phyloP scores from a whole-genome alignment of 2,888 invertebrate genomes.

The Zygogramma bicolorata region DNA sequence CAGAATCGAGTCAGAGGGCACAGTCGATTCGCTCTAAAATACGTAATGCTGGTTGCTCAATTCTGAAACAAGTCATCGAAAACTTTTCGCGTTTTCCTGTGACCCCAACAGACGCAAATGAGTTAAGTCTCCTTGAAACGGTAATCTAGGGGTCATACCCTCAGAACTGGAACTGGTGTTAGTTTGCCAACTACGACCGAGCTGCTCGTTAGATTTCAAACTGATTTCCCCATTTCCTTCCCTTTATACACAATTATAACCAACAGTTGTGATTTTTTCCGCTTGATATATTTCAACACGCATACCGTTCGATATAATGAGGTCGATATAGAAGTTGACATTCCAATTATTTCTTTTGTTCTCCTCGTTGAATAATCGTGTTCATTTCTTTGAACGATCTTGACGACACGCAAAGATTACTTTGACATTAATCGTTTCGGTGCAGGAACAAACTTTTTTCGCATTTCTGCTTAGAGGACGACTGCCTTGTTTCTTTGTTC shows the following conservation, averaged over 20 bases:
- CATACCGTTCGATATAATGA: slow-evolving; percentile 18
- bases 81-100: too few species aligned
- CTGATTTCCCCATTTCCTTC: slow-evolving; percentile 15
- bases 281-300: slow-evolving; percentile 7
- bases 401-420: slow-evolving; percentile 16
- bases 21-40: too few species aligned
- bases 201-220: slow-evolving; percentile 18
- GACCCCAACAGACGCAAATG: too few species aligned
- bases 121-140: too few species aligned
- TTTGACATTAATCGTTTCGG: slow-evolving; percentile 22
- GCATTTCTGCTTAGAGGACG: not conserved
- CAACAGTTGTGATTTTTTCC: slow-evolving; percentile 13
- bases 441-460: not conserved
- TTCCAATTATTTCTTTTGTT: slow-evolving; percentile 12
- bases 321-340: slow-evolving; percentile 19
- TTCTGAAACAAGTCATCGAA: too few species aligned
- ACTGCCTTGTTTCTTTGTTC: not conserved
- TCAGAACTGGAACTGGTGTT: too few species aligned
- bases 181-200: too few species aligned
- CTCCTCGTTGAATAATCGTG: slow-evolving; percentile 13
- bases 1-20: too few species aligned
- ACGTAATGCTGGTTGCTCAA: too few species aligned
- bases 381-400: slow-evolving; percentile 18
- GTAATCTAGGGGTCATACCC: too few species aligned
- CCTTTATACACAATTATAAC: slow-evolving; percentile 14